A percentile compares a stretch with the other conserved stretches of the same genome.
Evolutionary conservation across 2,113 vertebrate genomes (phyloP).

Genomic region (Rhinogobius similis): DNA sequence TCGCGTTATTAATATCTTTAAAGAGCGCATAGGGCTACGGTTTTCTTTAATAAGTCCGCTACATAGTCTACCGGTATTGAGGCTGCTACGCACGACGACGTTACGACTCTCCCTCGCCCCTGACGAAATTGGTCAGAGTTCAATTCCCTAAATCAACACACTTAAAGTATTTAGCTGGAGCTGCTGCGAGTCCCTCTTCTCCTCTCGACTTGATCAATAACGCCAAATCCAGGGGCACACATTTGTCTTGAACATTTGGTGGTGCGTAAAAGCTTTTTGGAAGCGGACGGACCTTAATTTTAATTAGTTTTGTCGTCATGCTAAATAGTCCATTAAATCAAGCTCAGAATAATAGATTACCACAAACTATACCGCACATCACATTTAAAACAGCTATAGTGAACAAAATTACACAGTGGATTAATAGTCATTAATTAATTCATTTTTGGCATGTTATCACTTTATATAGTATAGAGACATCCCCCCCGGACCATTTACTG

Average conservation of each 20-base stretch:
- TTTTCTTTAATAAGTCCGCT: constrained; percentile 60
- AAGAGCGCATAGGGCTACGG: constrained; percentile 51
- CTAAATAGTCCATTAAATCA: constrained; percentile 17
- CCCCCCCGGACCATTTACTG: too few species aligned
- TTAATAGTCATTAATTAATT: background rate
- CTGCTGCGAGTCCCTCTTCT: constrained; percentile 14
- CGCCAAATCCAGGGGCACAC: background rate
- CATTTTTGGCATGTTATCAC: background rate
- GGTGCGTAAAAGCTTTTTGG: background rate
- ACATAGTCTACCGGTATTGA: constrained; percentile 59
- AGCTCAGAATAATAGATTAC: constrained; percentile 37
- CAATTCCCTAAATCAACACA: constrained; percentile 60
- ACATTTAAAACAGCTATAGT: constrained; percentile 23
- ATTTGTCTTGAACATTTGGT: background rate
- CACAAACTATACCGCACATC: constrained; percentile 17
- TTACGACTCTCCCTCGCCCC: constrained; percentile 64
- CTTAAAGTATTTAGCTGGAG: constrained; percentile 41
- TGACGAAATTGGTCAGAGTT: constrained; percentile 68
- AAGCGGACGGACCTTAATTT: background rate
- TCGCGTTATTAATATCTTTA: constrained; percentile 80
- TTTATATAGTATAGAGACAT: too few species aligned
- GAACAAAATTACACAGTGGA: background rate
- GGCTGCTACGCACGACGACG: constrained; percentile 64
- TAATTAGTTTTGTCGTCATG: background rate
- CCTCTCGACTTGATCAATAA: constrained; percentile 6